Conservation (phyloP, 2,888 invertebrate species). For the Pollenia labialis region DNA sequence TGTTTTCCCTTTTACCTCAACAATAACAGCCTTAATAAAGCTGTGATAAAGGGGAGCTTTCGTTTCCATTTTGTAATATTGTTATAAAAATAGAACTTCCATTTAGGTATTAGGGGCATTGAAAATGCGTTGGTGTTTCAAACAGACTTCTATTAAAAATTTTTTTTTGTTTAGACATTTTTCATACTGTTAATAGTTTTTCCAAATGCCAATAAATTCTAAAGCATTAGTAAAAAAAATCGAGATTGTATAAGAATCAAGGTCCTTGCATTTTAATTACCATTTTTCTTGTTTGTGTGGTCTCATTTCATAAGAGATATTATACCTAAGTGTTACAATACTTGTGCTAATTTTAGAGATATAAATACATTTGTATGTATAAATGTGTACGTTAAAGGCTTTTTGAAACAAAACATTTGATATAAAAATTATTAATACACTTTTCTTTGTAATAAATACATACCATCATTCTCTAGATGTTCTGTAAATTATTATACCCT, state of each 20-base stretch:
- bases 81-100: too few relatives aligned
- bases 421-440: too few relatives aligned
- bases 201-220: too few relatives aligned
- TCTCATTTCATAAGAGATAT: background rate
- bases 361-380: background rate
- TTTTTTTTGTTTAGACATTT: background rate
- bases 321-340: background rate
- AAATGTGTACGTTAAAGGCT: too few relatives aligned
- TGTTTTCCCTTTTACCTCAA: background rate
- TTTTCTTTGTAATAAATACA: too few relatives aligned
- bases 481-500: too few relatives aligned
- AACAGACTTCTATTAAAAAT: background rate
- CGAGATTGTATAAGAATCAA: slow-evolving; percentile 20
- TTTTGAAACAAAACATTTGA: too few relatives aligned
- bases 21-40: too few relatives aligned
- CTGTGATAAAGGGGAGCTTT: too few relatives aligned
- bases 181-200: slow-evolving; percentile 15
- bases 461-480: too few relatives aligned
- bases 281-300: background rate
- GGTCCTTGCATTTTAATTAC: slow-evolving; percentile 6
- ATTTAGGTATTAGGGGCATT: background rate
- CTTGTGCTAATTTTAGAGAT: background rate
- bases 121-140: slow-evolving; percentile 14
- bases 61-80: too few relatives aligned
- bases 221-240: background rate